Percentiles rank a stretch among this genome's conserved stretches.
Conservation (phyloP, 2,113 vertebrate genomes). For the Takifugu flavidus region DNA sequence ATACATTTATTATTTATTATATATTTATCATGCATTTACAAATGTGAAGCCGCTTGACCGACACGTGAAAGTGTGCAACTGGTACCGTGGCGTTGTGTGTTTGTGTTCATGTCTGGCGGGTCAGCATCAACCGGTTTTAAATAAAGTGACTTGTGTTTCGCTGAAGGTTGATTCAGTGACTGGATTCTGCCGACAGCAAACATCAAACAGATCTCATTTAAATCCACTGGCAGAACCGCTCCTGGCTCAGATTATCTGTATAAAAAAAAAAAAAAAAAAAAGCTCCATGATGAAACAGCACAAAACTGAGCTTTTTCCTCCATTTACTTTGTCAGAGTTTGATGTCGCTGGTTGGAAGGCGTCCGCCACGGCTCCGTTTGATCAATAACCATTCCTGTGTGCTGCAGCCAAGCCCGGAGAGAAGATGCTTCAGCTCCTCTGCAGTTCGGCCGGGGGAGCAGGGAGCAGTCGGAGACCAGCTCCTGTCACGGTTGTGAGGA, state of each 20-base stretch:
- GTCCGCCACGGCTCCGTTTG: conserved; percentile 28
- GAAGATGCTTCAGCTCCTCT: conserved; percentile 2
- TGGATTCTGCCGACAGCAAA: not conserved
- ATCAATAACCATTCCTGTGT: conserved; percentile 52
- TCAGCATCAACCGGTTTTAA: no score
- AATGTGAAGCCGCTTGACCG: no score
- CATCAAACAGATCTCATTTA: not conserved
- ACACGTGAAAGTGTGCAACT: no score
- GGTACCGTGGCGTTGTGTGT: no score
- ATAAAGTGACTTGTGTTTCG: no score
- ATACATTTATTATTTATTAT: no score
- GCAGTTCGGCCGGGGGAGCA: conserved; percentile 20
- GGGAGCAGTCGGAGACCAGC: conserved; percentile 36
- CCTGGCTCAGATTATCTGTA: no score
- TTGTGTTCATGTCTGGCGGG: no score
- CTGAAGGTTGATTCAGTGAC: not conserved
- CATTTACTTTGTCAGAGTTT: conserved; percentile 35
- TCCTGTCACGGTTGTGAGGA: conserved; percentile 47
- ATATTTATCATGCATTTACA: no score
- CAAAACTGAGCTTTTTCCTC: conserved; percentile 4
- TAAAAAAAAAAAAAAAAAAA: no score
- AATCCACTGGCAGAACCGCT: not conserved
- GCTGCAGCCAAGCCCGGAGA: conserved; percentile 32
- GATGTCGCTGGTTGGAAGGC: conserved; percentile 43
- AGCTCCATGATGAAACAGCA: not conserved